Evolutionary conservation across 2,113 vertebrate species (phyloP).

Genomic region (Ciconia boyciana): DNA sequence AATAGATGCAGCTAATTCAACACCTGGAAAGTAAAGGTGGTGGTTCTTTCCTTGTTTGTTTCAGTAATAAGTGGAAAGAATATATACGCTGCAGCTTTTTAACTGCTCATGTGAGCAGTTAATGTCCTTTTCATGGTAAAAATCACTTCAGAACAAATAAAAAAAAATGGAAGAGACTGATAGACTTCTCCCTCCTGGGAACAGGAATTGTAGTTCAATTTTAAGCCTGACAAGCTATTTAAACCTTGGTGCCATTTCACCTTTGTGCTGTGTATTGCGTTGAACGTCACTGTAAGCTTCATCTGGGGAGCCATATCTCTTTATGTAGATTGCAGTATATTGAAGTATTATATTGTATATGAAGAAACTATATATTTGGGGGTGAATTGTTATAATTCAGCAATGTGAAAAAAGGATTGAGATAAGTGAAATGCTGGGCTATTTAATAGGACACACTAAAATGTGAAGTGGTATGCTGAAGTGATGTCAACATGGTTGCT

Average conservation of each 20-base stretch:
- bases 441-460: neutral
- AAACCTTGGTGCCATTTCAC: neutral
- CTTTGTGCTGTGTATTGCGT: accelerated
- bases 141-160: neutral
- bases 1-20: neutral
- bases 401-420: neutral
- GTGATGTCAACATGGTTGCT: accelerated
- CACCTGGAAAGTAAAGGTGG: neutral
- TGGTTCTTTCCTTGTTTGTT: neutral
- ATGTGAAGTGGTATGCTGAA: neutral
- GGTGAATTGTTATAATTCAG: neutral
- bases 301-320: accelerated
- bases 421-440: neutral
- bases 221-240: neutral
- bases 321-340: no score
- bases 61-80: neutral
- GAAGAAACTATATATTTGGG: neutral
- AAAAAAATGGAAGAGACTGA: neutral
- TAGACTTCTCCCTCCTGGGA: neutral
- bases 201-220: neutral
- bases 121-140: neutral
- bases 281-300: accelerated
- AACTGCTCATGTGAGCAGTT: neutral
- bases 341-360: neutral
- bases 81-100: neutral